Conservation (phyloP, 2,888 invertebrate genomes). For the Sturmia bella region DNA sequence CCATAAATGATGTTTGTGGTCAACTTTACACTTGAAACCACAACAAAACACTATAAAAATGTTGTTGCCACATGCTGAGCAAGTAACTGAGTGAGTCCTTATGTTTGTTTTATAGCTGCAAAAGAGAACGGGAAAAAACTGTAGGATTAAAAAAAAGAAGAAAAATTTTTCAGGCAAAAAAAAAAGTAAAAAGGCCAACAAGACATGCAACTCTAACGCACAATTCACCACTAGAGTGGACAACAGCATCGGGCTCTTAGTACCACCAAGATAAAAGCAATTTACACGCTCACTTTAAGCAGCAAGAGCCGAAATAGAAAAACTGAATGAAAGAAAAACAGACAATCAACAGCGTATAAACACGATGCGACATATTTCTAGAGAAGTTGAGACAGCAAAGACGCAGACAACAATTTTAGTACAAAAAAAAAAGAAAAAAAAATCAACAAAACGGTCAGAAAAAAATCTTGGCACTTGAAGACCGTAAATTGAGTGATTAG, state of each 20-base stretch:
- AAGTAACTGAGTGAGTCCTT: slow-evolving; percentile 35
- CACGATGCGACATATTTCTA: slow-evolving; percentile 1
- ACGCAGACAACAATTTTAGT: slow-evolving; percentile 14
- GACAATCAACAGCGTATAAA: slow-evolving; percentile 8
- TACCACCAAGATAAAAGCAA: slow-evolving; percentile 71
- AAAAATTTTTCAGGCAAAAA: slow-evolving; percentile 22
- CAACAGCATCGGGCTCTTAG: slow-evolving; percentile 40
- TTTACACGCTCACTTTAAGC: slow-evolving; percentile 76
- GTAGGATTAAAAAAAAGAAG: not conserved
- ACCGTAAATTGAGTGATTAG: no score
- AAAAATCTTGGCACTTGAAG: no score
- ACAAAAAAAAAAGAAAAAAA: slow-evolving; percentile 12
- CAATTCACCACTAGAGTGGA: slow-evolving; percentile 58
- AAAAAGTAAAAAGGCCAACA: slow-evolving; percentile 10
- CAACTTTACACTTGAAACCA: slow-evolving; percentile 75
- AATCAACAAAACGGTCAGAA: no score
- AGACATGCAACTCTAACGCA: slow-evolving; percentile 51
- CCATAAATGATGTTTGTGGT: slow-evolving; percentile 80
- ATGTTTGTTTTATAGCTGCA: slow-evolving; percentile 16
- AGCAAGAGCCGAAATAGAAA: slow-evolving; percentile 65
- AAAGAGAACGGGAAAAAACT: not conserved
- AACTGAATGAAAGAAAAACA: slow-evolving; percentile 47
- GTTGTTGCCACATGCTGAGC: slow-evolving; percentile 57
- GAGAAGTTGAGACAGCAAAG: not conserved
- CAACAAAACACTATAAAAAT: slow-evolving; percentile 62